Base-by-base conservation (phyloP, 2,113 vertebrate genomes). In the Cololabis saira region DNA sequence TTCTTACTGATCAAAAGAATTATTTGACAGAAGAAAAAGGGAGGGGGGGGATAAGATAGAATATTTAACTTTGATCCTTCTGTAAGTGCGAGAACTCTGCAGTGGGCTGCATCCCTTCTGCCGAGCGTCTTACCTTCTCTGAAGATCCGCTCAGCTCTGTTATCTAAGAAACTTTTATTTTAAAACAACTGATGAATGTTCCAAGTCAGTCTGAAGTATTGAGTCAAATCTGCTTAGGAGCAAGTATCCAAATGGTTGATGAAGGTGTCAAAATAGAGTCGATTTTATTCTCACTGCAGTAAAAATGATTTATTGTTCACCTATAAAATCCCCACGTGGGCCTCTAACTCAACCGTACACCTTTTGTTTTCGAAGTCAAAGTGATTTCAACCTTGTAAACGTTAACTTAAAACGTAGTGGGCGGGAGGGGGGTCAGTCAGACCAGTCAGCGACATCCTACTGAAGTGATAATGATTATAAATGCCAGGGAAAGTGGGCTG, bases 1-100 rank as follows among this genome's bases (percentile, higher is more conserved):
- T 55, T 74, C 55, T 59, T 54, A 40, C 70, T 78, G 76, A 88
- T 86, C 81, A 80, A 88, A 86, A 73, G 49, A 53, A 62, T n/a
- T 3, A 8, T 33, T 61, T 60, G 64, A 81, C 77, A 70, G 17
- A 49, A 42, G 54, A 17, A 47, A 33, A 75, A 72, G 30, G 51
- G 47, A 2, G 24, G 24, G 18, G n/a, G 56, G 56, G 74, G 52
- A 60, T 47, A 62, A 67, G 3, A 75, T 61, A 56, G 37, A 57
- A 71, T 49, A 45, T 55, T 24, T 12, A 0, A 60, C 44, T 68
- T 0, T 24, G 61, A 71, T 64, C n/a, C 12, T 18, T n/a, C 40
- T 65, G 45, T 44, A 27, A 75, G 41, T 47, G 59, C 22, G 59
- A 53, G 48, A 64, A 30, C 30, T n/a, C 22, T 51, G 61, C 42